Evolutionary conservation across 2,797 vertebrate species (phyloP).

Genomic region (Knipowitschia caucasica): DNA sequence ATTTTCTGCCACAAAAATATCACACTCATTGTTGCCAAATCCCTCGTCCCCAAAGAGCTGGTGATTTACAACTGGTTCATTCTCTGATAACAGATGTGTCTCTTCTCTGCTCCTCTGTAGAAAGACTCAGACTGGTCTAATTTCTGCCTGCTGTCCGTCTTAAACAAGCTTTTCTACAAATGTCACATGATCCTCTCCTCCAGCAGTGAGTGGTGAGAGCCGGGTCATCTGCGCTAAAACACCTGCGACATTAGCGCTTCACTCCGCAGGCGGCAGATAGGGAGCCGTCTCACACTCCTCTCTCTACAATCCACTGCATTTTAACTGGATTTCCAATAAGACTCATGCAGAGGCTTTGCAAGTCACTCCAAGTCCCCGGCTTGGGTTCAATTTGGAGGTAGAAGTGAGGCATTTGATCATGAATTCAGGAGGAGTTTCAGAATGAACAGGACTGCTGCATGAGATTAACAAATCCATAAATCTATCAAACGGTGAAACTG

Average conservation of each 20-base stretch:
- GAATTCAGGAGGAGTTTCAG: too few relatives aligned
- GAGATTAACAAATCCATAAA: too few relatives aligned
- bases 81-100: too few relatives aligned
- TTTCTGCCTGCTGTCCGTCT: neutral
- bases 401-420: too few relatives aligned
- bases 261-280: neutral
- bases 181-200: conserved; percentile 5
- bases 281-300: neutral
- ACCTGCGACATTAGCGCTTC: conserved; percentile 2
- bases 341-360: neutral
- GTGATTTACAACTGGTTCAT: neutral
- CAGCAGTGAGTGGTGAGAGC: neutral
- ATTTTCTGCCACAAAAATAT: too few relatives aligned
- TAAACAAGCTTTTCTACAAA: neutral
- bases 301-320: conserved; percentile 1
- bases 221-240: neutral
- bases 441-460: too few relatives aligned
- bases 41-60: neutral
- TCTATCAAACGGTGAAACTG: too few relatives aligned
- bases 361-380: neutral
- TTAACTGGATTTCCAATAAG: neutral
- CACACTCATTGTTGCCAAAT: too few relatives aligned
- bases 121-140: neutral
- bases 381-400: too few relatives aligned
- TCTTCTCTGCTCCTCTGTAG: neutral